phyloP scores from a whole-genome alignment of 2,113 vertebrate genomes.

The Mustela nigripes region DNA sequence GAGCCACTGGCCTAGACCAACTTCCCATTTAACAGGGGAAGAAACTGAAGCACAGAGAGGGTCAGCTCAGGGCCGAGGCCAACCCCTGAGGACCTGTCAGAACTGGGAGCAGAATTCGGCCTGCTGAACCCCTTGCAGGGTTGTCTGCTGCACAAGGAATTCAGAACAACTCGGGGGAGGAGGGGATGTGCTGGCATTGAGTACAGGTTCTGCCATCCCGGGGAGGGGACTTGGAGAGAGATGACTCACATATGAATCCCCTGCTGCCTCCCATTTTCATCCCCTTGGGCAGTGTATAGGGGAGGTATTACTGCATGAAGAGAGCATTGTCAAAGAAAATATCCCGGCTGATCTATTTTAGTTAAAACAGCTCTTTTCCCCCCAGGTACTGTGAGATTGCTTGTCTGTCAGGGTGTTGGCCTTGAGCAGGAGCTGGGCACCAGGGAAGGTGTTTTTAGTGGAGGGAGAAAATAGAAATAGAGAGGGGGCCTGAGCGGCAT shows the following conservation, averaged over 20 bases:
- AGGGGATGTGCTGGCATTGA: not conserved
- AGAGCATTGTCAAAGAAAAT: conserved; percentile 79
- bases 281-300: conserved; percentile 81
- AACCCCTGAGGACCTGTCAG: not conserved
- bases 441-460: conserved; percentile 75
- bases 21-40: not conserved
- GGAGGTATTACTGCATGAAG: conserved; percentile 74
- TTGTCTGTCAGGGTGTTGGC: conserved; percentile 81
- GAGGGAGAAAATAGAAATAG: conserved; percentile 81
- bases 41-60: not conserved
- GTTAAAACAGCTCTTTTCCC: conserved; percentile 80
- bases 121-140: not conserved
- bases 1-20: not conserved
- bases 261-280: conserved; percentile 79
- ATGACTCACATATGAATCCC: conserved; percentile 78
- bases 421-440: conserved; percentile 77
- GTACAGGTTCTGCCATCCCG: not conserved
- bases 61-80: not conserved
- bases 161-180: not conserved
- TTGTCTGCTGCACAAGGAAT: not conserved
- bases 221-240: conserved; percentile 52
- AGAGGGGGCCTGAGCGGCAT: conserved; percentile 61
- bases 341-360: conserved; percentile 83
- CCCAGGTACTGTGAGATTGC: conserved; percentile 80
- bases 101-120: not conserved